phyloP scores from a whole-genome alignment of 2,113 vertebrate genomes.

The Ptychochromis oligacanthus region DNA sequence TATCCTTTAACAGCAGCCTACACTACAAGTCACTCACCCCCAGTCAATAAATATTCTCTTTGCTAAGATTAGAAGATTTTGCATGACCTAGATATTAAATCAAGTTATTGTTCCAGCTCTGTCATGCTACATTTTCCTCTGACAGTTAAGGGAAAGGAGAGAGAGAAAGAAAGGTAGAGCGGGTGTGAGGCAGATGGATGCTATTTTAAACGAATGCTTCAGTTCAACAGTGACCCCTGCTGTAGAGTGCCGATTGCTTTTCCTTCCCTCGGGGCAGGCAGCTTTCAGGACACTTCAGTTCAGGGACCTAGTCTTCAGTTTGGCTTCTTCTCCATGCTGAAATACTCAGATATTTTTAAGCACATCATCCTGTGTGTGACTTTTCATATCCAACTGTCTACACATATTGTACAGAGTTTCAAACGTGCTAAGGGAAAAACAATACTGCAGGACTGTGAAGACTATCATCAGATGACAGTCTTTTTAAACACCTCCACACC shows the following conservation, averaged over 20 bases:
- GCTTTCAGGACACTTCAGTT: neutral
- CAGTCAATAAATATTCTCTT: conserved; percentile 77
- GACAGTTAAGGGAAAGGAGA: conserved; percentile 17
- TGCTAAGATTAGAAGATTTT: conserved; percentile 74
- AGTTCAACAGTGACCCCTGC: conserved; percentile 78
- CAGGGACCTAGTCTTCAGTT: neutral
- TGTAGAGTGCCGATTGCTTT: conserved; percentile 44
- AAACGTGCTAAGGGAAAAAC: neutral
- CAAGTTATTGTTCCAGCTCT: conserved; percentile 62
- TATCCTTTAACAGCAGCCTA: conserved; percentile 44
- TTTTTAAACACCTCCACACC: neutral
- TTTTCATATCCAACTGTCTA: neutral
- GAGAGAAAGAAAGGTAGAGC: neutral
- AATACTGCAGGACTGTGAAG: neutral
- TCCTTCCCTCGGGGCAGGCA: neutral
- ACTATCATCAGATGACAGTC: neutral
- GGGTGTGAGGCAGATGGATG: neutral
- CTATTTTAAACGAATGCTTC: conserved; percentile 19
- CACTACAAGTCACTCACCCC: conserved; percentile 45
- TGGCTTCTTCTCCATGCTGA: neutral
- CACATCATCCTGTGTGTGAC: neutral
- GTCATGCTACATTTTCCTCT: conserved; percentile 53
- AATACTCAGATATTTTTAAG: neutral
- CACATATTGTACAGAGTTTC: neutral
- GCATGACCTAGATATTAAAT: conserved; percentile 78